phyloP scores from a whole-genome alignment of 2,797 vertebrate genomes.

The Neosilurus hyrtlii region DNA sequence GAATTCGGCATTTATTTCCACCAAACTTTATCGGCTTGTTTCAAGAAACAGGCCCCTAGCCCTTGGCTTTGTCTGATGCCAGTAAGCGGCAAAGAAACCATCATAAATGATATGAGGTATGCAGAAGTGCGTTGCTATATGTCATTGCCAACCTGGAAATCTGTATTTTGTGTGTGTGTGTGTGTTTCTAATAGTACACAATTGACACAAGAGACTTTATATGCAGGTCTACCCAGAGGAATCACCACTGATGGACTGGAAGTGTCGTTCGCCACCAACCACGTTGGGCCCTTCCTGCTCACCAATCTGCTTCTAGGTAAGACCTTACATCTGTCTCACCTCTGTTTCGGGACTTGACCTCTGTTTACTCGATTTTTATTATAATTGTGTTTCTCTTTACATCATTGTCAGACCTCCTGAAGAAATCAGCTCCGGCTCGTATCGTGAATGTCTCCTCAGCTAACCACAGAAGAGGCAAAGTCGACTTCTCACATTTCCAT shows the following conservation, averaged over 20 bases:
- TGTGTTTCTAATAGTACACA: neutral
- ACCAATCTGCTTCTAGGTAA: slow-evolving; percentile 83
- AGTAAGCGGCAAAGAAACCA: too few relatives aligned
- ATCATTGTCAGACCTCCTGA: slow-evolving; percentile 72
- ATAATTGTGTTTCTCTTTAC: neutral
- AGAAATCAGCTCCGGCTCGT: slow-evolving; percentile 73
- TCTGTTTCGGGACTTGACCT: neutral
- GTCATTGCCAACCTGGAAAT: neutral
- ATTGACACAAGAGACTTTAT: neutral
- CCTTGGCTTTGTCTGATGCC: too few relatives aligned
- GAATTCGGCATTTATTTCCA: too few relatives aligned
- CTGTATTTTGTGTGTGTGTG: neutral
- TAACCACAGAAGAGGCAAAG: slow-evolving; percentile 68
- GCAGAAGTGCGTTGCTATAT: neutral
- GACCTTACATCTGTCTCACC: neutral
- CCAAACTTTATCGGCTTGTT: too few relatives aligned
- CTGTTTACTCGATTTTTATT: neutral
- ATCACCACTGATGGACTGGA: slow-evolving; percentile 80
- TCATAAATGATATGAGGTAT: too few relatives aligned
- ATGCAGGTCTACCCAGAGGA: slow-evolving; percentile 72
- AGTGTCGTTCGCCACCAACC: slow-evolving; percentile 79
- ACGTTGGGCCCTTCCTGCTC: slow-evolving; percentile 84
- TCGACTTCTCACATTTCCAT: slow-evolving; percentile 71
- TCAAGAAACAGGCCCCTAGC: too few relatives aligned
- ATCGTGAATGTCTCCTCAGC: slow-evolving; percentile 77